phyloP scores from a whole-genome alignment of 2,797 vertebrate species.

The Coilia nasus region DNA sequence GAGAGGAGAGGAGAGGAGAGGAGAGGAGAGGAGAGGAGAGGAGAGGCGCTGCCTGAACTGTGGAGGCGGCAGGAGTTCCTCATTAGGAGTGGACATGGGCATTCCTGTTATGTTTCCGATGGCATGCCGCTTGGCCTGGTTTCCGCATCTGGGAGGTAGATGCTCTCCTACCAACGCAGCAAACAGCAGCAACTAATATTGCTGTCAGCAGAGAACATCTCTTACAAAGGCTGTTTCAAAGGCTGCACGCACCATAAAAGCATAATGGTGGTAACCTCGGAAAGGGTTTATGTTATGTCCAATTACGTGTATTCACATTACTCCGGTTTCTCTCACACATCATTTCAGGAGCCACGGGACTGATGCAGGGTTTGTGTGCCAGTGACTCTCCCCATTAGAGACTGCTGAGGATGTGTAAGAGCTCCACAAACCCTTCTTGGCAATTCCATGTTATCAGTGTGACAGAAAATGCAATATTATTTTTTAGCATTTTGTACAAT shows the following conservation, averaged over 20 bases:
- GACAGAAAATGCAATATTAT: too few species aligned
- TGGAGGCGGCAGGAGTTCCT: not conserved
- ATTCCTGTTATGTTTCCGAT: not conserved
- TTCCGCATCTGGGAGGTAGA: conserved; percentile 5
- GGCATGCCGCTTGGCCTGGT: not conserved
- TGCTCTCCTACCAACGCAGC: not conserved
- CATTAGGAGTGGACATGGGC: not conserved
- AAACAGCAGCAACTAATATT: not conserved
- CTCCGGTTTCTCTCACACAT: too few species aligned
- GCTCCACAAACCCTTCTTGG: not conserved
- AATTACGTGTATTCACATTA: not conserved
- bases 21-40: too few species aligned
- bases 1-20: too few species aligned
- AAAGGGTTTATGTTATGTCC: not conserved
- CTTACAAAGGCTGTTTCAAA: not conserved
- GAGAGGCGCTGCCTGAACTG: not conserved
- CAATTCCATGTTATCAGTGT: too few species aligned
- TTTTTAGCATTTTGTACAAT: too few species aligned
- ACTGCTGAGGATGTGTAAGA: not conserved
- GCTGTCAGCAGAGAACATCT: not conserved
- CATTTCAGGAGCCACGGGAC: too few species aligned
- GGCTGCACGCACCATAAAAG: not conserved
- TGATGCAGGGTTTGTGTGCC: not conserved
- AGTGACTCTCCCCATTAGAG: not conserved
- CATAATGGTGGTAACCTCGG: not conserved